Evolutionary conservation across 2,888 invertebrate genomes (phyloP).

Genomic region (Miltochrista miniata): DNA sequence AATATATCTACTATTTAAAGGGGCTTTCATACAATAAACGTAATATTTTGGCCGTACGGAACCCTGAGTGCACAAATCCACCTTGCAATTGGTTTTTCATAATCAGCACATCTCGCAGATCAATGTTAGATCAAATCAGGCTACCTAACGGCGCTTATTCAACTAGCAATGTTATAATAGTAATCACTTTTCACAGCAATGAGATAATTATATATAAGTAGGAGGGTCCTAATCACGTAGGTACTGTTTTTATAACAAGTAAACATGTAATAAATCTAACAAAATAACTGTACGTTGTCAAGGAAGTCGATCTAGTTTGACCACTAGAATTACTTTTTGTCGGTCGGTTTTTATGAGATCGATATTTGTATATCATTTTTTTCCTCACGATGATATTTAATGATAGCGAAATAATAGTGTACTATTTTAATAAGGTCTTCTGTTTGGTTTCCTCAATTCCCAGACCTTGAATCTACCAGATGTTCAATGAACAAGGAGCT

Average conservation of each 20-base stretch:
- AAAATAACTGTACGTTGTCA: slow-evolving; percentile 60
- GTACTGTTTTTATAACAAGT: slow-evolving; percentile 27
- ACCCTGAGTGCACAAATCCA: too few relatives aligned
- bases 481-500: slow-evolving; percentile 56
- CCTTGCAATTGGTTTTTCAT: too few relatives aligned
- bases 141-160: slow-evolving; percentile 29
- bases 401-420: slow-evolving; percentile 65
- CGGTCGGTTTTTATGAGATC: slow-evolving; percentile 41
- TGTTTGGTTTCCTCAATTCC: slow-evolving; percentile 69
- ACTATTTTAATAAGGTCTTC: slow-evolving; percentile 51
- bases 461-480: slow-evolving; percentile 74
- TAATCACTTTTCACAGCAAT: slow-evolving; percentile 17
- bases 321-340: slow-evolving; percentile 51
- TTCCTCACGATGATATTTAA: slow-evolving; percentile 62
- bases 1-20: too few relatives aligned
- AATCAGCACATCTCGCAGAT: too few relatives aligned
- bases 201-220: slow-evolving; percentile 34
- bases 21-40: too few relatives aligned
- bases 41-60: too few relatives aligned
- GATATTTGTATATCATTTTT: slow-evolving; percentile 53
- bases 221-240: slow-evolving; percentile 12
- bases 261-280: slow-evolving; percentile 46
- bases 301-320: slow-evolving; percentile 66
- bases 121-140: slow-evolving; percentile 23
- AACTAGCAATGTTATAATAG: slow-evolving; percentile 29